Evolutionary conservation across 1,140 invertebrate species (phyloP), one percentile per base, ranked within the genome.

Genomic region (Drosophila kikkawai): DNA sequence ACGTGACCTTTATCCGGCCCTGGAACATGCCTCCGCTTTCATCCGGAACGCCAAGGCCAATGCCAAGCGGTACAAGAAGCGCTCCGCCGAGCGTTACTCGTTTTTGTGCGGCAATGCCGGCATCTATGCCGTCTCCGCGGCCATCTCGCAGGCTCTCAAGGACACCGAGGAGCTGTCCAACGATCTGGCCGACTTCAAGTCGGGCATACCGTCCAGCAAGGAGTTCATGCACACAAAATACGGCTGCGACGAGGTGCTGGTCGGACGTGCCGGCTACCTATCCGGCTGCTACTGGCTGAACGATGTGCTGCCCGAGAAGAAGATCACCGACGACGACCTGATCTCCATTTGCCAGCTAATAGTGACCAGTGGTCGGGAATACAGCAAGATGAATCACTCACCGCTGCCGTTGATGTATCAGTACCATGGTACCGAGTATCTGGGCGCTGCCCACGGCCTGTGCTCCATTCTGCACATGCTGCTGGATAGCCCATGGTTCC

Each of bases 361-460:
- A 29, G 92, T 97, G 13, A 85, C 94, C 53, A 97, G 96, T 48
- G 97, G 97, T 0, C 93, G 94, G 59, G 93, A 95, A 48, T 97
- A 97, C 93, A 93, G 96, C 4, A 92, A 92, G 57, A 93, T 92
- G 47, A 93, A 95, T 69, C 93, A 93, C 17, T 95, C 94, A 36
- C 94, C 94, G 7, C 94, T 94, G 77, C 96, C 97, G 8, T 92
- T 98, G 15, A 97, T 98, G 96, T 98, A 97, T 90, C 94, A 96
- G 56, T 98, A 97, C 92, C 97, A 98, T 88, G 94, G 95, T n/a
- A 96, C 96, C 8, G 96, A 97, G 93, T 98, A 98, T 92, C 92
- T 98, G 57, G 97, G 97, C 17, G 96, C 97, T 2, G 97, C 97
- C 26, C 97, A 98, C 93, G 96, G 96, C 1, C 78, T 97, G 6